Conservation (phyloP, 1,140 invertebrate species). For the Asbolus verrucosus region DNA sequence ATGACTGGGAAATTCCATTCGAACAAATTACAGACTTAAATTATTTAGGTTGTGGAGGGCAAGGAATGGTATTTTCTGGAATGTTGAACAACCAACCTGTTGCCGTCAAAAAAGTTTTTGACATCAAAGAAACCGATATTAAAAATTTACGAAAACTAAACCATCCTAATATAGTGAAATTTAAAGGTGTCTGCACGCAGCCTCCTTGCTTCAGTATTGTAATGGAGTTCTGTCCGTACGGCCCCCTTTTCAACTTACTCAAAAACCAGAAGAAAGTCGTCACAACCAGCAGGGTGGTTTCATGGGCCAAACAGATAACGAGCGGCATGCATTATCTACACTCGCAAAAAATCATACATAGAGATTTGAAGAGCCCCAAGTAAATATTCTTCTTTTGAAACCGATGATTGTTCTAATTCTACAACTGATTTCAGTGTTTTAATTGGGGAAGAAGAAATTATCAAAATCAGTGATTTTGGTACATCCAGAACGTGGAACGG, state of each 20-base stretch:
- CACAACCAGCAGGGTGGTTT: slow-evolving; percentile 84
- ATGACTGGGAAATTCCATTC: slow-evolving; percentile 96
- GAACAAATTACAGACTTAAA: slow-evolving; percentile 91
- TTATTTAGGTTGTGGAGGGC: slow-evolving; percentile 95
- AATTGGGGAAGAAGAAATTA: slow-evolving; percentile 88
- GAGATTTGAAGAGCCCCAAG: slow-evolving; percentile 97
- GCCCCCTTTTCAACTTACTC: slow-evolving; percentile 92
- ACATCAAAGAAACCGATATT: slow-evolving; percentile 95
- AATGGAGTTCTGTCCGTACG: slow-evolving; percentile 98
- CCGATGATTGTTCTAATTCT: background rate
- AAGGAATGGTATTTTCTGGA: slow-evolving; percentile 95
- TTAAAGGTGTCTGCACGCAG: slow-evolving; percentile 84
- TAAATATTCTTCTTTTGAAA: slow-evolving; percentile 69
- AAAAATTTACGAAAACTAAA: slow-evolving; percentile 93
- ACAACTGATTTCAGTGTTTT: slow-evolving; percentile 80
- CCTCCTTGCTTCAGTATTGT: slow-evolving; percentile 95
- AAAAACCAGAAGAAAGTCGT: slow-evolving; percentile 80
- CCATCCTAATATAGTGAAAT: slow-evolving; percentile 96
- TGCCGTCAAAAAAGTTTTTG: slow-evolving; percentile 96
- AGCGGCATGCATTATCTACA: slow-evolving; percentile 97
- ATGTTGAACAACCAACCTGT: slow-evolving; percentile 86
- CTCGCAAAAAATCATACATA: slow-evolving; percentile 95
- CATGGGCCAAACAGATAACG: slow-evolving; percentile 96
- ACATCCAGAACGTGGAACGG: slow-evolving; percentile 93
- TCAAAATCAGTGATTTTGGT: slow-evolving; percentile 99